Evolutionary conservation across 2,113 vertebrate genomes (phyloP).

Genomic region (Hyaena hyaena): DNA sequence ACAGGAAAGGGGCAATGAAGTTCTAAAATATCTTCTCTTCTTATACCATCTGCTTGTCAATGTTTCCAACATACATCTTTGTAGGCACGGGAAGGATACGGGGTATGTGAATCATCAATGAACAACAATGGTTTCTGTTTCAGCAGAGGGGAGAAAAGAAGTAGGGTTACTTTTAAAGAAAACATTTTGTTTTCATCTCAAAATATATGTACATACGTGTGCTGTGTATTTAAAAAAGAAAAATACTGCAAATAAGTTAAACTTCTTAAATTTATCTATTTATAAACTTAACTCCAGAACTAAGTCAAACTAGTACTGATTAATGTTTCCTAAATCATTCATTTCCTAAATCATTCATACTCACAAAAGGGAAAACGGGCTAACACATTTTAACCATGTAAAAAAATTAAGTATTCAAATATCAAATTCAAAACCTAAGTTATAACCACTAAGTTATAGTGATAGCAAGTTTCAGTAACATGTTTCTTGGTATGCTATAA

Average conservation of each 20-base stretch:
- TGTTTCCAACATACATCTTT: background rate
- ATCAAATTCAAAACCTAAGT: conserved; percentile 2
- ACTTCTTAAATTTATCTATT: background rate
- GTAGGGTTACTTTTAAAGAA: background rate
- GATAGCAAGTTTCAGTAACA: conserved; percentile 33
- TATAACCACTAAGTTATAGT: background rate
- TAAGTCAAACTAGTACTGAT: background rate
- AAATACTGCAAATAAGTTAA: background rate
- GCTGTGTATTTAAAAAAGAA: background rate
- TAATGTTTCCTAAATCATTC: conserved; percentile 1
- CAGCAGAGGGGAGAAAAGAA: background rate
- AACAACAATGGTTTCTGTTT: background rate
- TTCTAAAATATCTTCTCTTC: background rate
- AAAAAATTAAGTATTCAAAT: conserved; percentile 42
- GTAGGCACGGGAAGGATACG: background rate
- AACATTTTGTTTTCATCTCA: background rate
- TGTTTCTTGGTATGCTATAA: background rate
- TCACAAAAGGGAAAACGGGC: conserved; percentile 4
- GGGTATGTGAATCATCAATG: background rate
- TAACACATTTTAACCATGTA: conserved; percentile 16
- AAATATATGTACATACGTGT: background rate
- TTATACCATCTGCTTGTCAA: background rate
- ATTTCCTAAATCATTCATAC: background rate
- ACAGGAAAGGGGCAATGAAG: background rate
- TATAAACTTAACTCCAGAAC: background rate